Evolutionary conservation across 2,888 invertebrate species (phyloP).

Genomic region (Diaperis boleti): DNA sequence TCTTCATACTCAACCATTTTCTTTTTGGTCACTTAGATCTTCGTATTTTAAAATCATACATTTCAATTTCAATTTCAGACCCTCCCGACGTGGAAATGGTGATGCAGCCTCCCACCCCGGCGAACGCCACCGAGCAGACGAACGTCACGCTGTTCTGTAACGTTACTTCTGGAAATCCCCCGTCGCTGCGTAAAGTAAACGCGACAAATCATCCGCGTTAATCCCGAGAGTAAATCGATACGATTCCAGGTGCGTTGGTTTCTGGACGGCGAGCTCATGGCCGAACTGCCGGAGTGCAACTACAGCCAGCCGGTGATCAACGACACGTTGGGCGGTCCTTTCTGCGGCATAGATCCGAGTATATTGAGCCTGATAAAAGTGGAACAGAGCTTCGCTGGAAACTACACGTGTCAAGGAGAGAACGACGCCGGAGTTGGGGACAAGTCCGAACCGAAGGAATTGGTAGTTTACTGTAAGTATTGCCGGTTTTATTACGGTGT

Average conservation of each 20-base stretch:
- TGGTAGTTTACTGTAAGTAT: constrained; percentile 84
- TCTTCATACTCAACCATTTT: too few relatives aligned
- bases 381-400: constrained; percentile 91
- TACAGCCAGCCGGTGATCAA: constrained; percentile 64
- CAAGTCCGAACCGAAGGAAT: constrained; percentile 80
- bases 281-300: constrained; percentile 87
- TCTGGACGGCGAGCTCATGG: constrained; percentile 83
- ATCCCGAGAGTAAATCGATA: constrained; percentile 15
- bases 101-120: constrained; percentile 82
- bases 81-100: constrained; percentile 82
- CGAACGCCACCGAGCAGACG: constrained; percentile 81
- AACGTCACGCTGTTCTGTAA: constrained; percentile 88
- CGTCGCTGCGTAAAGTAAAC: constrained; percentile 75
- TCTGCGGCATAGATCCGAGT: constrained; percentile 89
- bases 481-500: not conserved
- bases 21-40: too few relatives aligned
- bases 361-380: constrained; percentile 87
- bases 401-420: constrained; percentile 92
- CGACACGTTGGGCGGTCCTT: constrained; percentile 69
- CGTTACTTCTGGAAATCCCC: constrained; percentile 84
- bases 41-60: too few relatives aligned
- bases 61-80: too few relatives aligned
- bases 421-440: constrained; percentile 92
- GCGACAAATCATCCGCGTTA: constrained; percentile 7
- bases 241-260: constrained; percentile 77